Evolutionary conservation across 53 echinoderm and acorn worm species (phyloP), one percentile per base, ranked within the genome.

Genomic region (Crossaster papposus): DNA sequence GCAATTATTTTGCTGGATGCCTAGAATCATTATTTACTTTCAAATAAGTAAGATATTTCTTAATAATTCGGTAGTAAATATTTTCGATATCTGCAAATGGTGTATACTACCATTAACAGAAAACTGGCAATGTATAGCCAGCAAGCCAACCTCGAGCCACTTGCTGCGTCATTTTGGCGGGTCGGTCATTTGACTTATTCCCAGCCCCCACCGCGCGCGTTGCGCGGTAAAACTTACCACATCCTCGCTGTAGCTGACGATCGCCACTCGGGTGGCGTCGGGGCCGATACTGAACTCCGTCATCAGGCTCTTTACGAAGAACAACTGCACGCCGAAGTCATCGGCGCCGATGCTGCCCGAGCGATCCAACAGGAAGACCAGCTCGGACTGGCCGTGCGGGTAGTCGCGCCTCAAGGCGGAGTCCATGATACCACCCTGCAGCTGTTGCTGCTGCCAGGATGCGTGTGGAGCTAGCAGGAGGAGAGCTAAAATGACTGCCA

Each of bases 181-280:
- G 44, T 9, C 44, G 44, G 44, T 1, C 44, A 44, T 44, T 44
- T 5, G 44, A 44, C 44, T 1, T 0, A 44, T n/a, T 9, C 44
- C 44, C 44, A 44, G 44, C 22, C 58, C 13, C 7, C 22, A 20
- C 58, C 58, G 2, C 22, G 17, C 58, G 12, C 2, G 53, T 52
- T 18, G 10, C 68, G 24, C 68, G 62, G 18, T 62, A 62, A 20
- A 68, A 54, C 84, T 24, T 30, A 91, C 85, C 78, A 79, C 91
- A 22, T 79, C 26, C 17, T 91, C 85, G 23, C 86, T 86, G 79
- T 91, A 91, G 86, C 91, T 91, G 77, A 91, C 78, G 22, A 91
- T 68, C 33, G 85, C 63, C 10, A 91, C 79, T 33, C 79, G 79
- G 35, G 91, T 91, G 13, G 71, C 91, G 14, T 91, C 79, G 24